Percentiles rank a stretch among this genome's conserved stretches.
Evolutionary conservation across 2,113 vertebrate genomes (phyloP).

Genomic region (Cephalopterus ornatus): DNA sequence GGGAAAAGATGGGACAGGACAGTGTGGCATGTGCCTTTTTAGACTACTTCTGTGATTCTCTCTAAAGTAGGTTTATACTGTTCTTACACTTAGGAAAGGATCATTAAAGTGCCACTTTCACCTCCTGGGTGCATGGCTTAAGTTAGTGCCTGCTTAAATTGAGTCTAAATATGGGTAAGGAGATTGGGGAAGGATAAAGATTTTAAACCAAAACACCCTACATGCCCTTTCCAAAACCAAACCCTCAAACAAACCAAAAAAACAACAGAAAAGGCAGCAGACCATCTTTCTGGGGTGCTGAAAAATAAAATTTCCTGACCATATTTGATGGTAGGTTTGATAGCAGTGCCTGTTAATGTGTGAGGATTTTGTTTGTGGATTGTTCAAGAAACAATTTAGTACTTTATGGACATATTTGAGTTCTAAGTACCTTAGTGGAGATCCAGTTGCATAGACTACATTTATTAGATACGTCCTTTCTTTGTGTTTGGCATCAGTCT

Average conservation of each 20-base stretch:
- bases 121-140: neutral
- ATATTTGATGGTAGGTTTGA: neutral
- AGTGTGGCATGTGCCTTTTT: neutral
- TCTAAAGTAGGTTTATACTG: neutral
- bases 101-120: neutral
- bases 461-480: neutral
- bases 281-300: neutral
- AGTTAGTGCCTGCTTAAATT: neutral
- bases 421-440: neutral
- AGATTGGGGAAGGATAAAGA: neutral
- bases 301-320: neutral
- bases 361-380: neutral
- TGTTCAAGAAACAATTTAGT: neutral
- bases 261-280: neutral
- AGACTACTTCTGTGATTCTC: neutral
- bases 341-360: neutral
- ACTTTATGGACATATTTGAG: neutral
- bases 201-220: neutral
- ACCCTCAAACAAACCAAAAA: neutral
- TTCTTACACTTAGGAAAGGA: neutral
- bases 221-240: neutral
- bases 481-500: neutral
- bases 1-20: neutral
- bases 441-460: neutral
- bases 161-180: neutral